phyloP scores from a whole-genome alignment of 1,140 invertebrate genomes.

The Stegodyphus mimosarum region DNA sequence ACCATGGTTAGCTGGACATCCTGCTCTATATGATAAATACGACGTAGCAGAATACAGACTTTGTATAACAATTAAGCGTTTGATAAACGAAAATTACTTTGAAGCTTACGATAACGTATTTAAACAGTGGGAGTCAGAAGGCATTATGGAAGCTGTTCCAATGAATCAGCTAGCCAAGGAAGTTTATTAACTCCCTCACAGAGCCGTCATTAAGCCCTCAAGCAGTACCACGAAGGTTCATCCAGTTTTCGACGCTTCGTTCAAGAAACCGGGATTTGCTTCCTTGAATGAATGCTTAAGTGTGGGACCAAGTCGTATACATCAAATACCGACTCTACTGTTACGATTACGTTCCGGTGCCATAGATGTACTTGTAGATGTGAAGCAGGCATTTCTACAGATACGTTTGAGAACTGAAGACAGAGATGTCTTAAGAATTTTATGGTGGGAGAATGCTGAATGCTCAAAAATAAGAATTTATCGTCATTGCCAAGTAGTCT shows the following conservation, averaged over 20 bases:
- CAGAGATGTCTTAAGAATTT: too few species aligned
- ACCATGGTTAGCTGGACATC: slow-evolving; percentile 20
- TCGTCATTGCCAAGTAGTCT: too few species aligned
- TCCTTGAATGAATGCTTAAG: slow-evolving; percentile 49
- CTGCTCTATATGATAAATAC: slow-evolving; percentile 7
- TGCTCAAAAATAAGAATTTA: too few species aligned
- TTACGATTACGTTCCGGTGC: too few species aligned
- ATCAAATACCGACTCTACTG: too few species aligned
- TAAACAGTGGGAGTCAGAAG: slow-evolving; percentile 4
- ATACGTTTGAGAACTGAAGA: too few species aligned
- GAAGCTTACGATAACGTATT: slow-evolving; percentile 17
- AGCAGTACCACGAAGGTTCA: slow-evolving; percentile 2
- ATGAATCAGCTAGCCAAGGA: background rate
- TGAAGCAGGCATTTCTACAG: too few species aligned
- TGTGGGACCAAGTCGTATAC: slow-evolving; percentile 6
- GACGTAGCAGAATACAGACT: slow-evolving; percentile 29
- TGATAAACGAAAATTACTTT: slow-evolving; percentile 13
- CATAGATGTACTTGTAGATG: too few species aligned
- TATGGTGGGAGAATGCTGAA: too few species aligned
- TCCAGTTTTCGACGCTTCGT: slow-evolving; percentile 23
- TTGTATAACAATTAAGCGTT: slow-evolving; percentile 2
- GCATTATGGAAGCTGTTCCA: slow-evolving; percentile 21
- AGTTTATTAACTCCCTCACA: slow-evolving; percentile 3
- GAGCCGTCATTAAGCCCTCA: slow-evolving; percentile 8
- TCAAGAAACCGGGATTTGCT: slow-evolving; percentile 14